phyloP scores from a whole-genome alignment of 2,113 vertebrate species.

The Channa maculata region DNA sequence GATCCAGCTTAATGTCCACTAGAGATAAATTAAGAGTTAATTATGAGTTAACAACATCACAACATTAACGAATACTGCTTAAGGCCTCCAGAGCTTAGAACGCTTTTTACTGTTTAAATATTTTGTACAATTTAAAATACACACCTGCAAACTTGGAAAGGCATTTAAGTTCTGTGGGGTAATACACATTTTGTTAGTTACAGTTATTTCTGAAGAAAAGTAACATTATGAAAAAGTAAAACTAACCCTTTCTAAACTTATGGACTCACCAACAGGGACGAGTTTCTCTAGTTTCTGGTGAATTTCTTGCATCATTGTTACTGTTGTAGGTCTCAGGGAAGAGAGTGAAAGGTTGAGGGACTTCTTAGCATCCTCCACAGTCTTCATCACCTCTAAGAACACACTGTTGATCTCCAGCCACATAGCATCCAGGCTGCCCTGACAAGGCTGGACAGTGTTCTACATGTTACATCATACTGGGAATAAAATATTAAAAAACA shows the following conservation, averaged over 20 bases:
- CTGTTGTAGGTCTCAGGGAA: conserved; percentile 35
- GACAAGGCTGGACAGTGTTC: accelerated
- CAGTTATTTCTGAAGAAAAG: too few relatives aligned
- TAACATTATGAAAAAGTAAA: too few relatives aligned
- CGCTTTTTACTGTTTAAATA: too few relatives aligned
- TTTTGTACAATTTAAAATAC: not conserved
- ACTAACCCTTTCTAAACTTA: too few relatives aligned
- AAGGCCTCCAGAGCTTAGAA: too few relatives aligned
- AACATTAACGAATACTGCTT: too few relatives aligned
- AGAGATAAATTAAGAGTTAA: too few relatives aligned
- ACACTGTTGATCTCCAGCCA: conserved; percentile 61
- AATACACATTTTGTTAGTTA: not conserved
- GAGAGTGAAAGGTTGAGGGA: conserved; percentile 53
- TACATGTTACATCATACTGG: too few relatives aligned
- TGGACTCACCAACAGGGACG: conserved; percentile 44
- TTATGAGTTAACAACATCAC: too few relatives aligned
- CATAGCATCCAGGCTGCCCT: conserved; percentile 67
- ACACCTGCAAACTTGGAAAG: conserved; percentile 50
- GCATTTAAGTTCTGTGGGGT: conserved; percentile 57
- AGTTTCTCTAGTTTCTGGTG: conserved; percentile 61
- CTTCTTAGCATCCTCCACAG: conserved; percentile 46
- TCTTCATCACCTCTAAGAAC: conserved; percentile 55
- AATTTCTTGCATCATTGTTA: conserved; percentile 57
- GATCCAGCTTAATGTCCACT: conserved; percentile 65
- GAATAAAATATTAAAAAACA: too few relatives aligned